phyloP scores from a whole-genome alignment of 1,140 invertebrate genomes.

The Schmidtea mediterranea region DNA sequence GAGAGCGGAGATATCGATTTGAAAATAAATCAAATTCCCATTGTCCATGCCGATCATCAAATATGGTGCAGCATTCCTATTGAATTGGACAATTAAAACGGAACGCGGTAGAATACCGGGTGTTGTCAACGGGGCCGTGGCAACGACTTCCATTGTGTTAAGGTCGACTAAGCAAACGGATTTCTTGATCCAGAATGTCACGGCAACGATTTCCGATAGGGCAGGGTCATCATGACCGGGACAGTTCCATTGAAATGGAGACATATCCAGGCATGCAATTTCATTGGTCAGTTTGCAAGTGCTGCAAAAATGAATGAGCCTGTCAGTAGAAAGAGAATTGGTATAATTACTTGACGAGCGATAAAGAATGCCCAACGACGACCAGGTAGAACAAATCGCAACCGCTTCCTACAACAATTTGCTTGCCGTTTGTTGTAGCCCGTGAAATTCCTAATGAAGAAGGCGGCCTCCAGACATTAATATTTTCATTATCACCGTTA shows the following conservation, averaged over 20 bases:
- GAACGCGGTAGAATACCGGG: slow-evolving; percentile 45
- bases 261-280: slow-evolving; percentile 79
- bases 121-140: slow-evolving; percentile 77
- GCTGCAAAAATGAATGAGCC: no score
- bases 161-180: slow-evolving; percentile 12
- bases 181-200: slow-evolving; percentile 6
- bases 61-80: no score
- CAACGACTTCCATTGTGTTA: slow-evolving; percentile 36
- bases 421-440: slow-evolving; percentile 26
- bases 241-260: slow-evolving; percentile 34
- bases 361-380: no score
- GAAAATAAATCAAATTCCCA: no score
- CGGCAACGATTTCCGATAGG: not conserved
- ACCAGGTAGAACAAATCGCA: no score
- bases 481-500: no score
- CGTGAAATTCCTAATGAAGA: slow-evolving; percentile 55
- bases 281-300: slow-evolving; percentile 48
- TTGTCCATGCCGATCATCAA: no score
- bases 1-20: no score
- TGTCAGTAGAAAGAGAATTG: no score
- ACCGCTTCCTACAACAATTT: slow-evolving; percentile 11
- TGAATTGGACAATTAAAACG: no score
- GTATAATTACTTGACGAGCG: no score
- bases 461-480: slow-evolving; percentile 57
- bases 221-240: slow-evolving; percentile 7